A percentile compares a stretch with the other conserved stretches of the same genome.
These are phyloP conservation scores for Fissipunctia ypsillon DNA, from an alignment of 2,888 invertebrate species.

Conservation along the genomic window DNA sequence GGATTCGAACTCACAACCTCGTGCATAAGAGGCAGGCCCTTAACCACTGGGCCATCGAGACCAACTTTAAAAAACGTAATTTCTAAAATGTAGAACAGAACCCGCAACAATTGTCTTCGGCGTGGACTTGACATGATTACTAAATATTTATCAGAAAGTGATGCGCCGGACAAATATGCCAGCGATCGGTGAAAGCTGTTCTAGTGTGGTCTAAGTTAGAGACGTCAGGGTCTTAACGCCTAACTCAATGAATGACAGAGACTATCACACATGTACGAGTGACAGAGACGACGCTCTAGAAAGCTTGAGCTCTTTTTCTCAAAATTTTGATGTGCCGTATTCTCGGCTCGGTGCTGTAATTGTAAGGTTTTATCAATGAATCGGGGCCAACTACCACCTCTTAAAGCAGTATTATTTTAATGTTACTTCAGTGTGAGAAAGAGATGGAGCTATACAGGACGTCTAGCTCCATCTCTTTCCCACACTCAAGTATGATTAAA, in stretches of 20 bases:
- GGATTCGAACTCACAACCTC: not conserved
- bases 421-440: too few relatives aligned
- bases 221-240: not conserved
- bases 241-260: not conserved
- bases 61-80: not conserved
- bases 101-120: not conserved
- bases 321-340: not conserved
- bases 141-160: constrained; percentile 57
- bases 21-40: not conserved
- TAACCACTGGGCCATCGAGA: not conserved
- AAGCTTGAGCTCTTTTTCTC: not conserved
- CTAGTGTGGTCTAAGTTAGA: constrained; percentile 37
- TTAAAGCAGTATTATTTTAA: too few relatives aligned
- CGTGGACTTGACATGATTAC: constrained; percentile 46
- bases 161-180: constrained; percentile 47
- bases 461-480: too few relatives aligned
- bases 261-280: not conserved
- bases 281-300: not conserved
- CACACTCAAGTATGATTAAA: too few relatives aligned
- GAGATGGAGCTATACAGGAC: too few relatives aligned
- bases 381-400: too few relatives aligned
- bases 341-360: not conserved
- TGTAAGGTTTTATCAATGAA: not conserved
- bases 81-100: constrained; percentile 32
- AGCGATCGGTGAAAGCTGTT: constrained; percentile 47